Conservation (phyloP, 2,888 invertebrate species). For the Hydroisotoma schaefferi region DNA sequence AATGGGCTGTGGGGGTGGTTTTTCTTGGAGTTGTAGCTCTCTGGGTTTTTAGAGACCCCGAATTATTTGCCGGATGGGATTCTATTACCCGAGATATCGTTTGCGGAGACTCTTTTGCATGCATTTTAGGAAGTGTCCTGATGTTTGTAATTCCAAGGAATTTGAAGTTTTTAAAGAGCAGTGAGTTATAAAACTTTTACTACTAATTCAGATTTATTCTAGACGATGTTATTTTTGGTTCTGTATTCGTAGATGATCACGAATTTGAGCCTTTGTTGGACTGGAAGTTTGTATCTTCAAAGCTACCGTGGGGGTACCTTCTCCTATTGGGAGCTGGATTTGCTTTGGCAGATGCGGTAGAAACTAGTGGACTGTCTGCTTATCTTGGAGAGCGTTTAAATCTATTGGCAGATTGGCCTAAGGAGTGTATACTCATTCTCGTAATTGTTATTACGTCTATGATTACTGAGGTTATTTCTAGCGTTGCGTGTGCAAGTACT, state of each 20-base stretch:
- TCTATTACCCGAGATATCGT: not conserved
- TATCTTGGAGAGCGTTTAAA: constrained; percentile 19
- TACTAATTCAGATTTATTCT: not conserved
- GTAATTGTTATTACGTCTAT: constrained; percentile 29
- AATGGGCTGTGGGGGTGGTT: constrained; percentile 26
- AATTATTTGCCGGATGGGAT: constrained; percentile 35
- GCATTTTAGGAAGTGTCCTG: constrained; percentile 28
- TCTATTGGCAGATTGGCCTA: constrained; percentile 6
- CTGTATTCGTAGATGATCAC: constrained; percentile 8
- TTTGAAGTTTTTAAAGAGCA: constrained; percentile 12
- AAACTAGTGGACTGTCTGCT: constrained; percentile 18
- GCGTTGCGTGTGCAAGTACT: constrained; percentile 19
- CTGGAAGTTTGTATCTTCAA: constrained; percentile 35
- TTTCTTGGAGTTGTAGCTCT: constrained; percentile 27
- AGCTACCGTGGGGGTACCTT: constrained; percentile 40
- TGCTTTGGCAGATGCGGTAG: constrained; percentile 21
- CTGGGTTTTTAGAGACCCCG: constrained; percentile 38
- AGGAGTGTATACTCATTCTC: constrained; percentile 12
- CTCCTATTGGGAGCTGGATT: constrained; percentile 32
- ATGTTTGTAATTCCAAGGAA: constrained; percentile 37
- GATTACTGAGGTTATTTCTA: constrained; percentile 34
- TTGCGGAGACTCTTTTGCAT: constrained; percentile 33
- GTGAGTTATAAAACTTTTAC: too few species aligned
- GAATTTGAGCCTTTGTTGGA: constrained; percentile 26
- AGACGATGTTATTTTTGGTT: not conserved